Percentiles rank a stretch among this genome's conserved stretches.
Evolutionary conservation across 2,888 invertebrate species (phyloP).

Genomic region (Drosophila rellima): DNA sequence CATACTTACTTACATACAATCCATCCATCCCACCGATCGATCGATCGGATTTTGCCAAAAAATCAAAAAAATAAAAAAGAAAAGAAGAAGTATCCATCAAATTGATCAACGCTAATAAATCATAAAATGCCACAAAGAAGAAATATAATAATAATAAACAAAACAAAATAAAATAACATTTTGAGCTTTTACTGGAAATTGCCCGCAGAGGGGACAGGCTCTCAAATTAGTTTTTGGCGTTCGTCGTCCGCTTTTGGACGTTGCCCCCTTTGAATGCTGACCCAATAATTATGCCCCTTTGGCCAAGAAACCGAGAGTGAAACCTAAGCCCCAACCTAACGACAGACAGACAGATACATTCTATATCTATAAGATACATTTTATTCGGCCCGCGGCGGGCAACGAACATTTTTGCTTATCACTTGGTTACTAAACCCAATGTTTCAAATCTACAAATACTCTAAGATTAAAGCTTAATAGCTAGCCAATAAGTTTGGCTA

Average conservation of each 20-base stretch:
- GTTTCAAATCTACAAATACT: slow-evolving; percentile 42
- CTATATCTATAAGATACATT: slow-evolving; percentile 43
- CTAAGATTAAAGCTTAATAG: background rate
- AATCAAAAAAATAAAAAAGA: slow-evolving; percentile 9
- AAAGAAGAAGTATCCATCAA: slow-evolving; percentile 75
- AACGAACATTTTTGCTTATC: slow-evolving; percentile 64
- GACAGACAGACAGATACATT: slow-evolving; percentile 32
- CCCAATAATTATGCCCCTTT: slow-evolving; percentile 82
- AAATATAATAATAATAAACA: slow-evolving; percentile 28
- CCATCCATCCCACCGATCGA: slow-evolving; percentile 16
- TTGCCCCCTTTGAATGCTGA: slow-evolving; percentile 65
- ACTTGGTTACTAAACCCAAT: slow-evolving; percentile 34
- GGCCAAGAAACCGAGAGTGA: slow-evolving; percentile 83
- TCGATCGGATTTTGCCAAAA: slow-evolving; percentile 58
- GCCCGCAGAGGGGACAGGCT: slow-evolving; percentile 68
- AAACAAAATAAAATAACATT: slow-evolving; percentile 9
- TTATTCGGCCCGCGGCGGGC: slow-evolving; percentile 37
- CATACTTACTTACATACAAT: slow-evolving; percentile 24
- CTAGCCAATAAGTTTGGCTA: background rate
- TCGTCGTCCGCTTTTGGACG: slow-evolving; percentile 59
- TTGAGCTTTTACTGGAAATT: slow-evolving; percentile 70
- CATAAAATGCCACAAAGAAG: slow-evolving; percentile 69
- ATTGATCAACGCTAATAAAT: slow-evolving; percentile 84
- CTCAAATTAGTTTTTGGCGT: slow-evolving; percentile 73
- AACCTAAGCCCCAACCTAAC: slow-evolving; percentile 52